Conservation (phyloP, 2,113 vertebrate genomes). For the Ornithorhynchus anatinus region DNA sequence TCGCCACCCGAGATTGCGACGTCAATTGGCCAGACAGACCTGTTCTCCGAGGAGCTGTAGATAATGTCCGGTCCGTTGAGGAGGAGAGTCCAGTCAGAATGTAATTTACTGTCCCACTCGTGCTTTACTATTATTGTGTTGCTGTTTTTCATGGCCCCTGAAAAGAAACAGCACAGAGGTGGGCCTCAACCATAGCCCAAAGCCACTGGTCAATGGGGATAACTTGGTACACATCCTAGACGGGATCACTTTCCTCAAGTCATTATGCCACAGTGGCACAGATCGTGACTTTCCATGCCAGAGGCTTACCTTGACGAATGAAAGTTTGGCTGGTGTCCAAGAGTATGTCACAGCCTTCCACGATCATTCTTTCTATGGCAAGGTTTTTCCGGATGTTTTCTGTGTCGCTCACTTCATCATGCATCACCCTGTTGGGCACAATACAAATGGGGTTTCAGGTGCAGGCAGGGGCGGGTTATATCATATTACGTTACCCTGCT, state of each 20-base stretch:
- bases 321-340: conserved; percentile 97
- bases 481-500: too few species aligned
- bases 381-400: conserved; percentile 98
- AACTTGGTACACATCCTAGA: neutral
- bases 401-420: conserved; percentile 97
- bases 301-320: conserved; percentile 88
- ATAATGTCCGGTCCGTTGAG: conserved; percentile 40
- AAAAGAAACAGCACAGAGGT: conserved; percentile 51
- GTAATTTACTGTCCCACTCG: neutral
- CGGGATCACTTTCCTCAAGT: too few species aligned
- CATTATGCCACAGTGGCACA: neutral
- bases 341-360: conserved; percentile 96
- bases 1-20: conserved; percentile 16
- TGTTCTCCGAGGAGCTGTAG: conserved; percentile 41
- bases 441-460: neutral
- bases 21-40: conserved; percentile 10
- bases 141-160: conserved; percentile 46
- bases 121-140: conserved; percentile 39
- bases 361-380: conserved; percentile 95
- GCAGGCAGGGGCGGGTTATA: too few species aligned
- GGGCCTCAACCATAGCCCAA: conserved; percentile 20
- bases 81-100: conserved; percentile 25
- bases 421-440: conserved; percentile 85
- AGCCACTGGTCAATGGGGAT: neutral
- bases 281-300: neutral